Evolutionary conservation across 30 jellyfish, hydroid and myxozoan genomes (phyloP).

Genomic region (Hydractinia echinata): DNA sequence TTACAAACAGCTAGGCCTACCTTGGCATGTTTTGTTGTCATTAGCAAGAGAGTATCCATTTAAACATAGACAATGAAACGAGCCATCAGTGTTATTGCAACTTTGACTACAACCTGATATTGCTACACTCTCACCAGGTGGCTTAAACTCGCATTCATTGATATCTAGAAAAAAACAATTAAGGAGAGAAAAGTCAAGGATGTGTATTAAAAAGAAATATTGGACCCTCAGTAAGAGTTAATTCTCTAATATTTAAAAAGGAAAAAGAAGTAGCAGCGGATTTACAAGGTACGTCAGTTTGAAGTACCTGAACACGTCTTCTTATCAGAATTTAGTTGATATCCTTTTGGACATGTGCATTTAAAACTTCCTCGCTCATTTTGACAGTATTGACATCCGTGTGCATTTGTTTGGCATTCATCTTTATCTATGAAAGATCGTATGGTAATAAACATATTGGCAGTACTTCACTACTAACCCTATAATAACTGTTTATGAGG

Average conservation of each 20-base stretch:
- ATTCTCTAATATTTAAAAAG: background rate
- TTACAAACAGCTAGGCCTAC: constrained; percentile 13
- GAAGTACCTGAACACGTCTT: constrained; percentile 60
- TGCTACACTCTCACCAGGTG: constrained; percentile 24
- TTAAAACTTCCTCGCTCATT: constrained; percentile 39
- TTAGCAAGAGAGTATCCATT: constrained; percentile 35
- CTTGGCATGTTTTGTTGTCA: constrained; percentile 64
- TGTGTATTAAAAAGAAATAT: too few species aligned
- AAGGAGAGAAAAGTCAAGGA: background rate
- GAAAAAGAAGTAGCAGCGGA: background rate
- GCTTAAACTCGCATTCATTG: constrained; percentile 42
- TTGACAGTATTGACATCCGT: constrained; percentile 55
- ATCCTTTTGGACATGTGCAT: constrained; percentile 50
- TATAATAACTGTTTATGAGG: too few species aligned
- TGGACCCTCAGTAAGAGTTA: too few species aligned
- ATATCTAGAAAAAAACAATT: constrained; percentile 26
- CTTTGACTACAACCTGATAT: constrained; percentile 47
- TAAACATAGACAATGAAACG: constrained; percentile 46
- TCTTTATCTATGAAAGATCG: constrained; percentile 25
- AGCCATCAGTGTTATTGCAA: constrained; percentile 52
- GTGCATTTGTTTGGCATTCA: constrained; percentile 44
- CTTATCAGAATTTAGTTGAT: constrained; percentile 41
- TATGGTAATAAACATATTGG: background rate
- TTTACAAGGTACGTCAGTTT: background rate
- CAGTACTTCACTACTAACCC: background rate